Conservation (phyloP, 2,888 invertebrate genomes). For the Rutpela maculata region DNA sequence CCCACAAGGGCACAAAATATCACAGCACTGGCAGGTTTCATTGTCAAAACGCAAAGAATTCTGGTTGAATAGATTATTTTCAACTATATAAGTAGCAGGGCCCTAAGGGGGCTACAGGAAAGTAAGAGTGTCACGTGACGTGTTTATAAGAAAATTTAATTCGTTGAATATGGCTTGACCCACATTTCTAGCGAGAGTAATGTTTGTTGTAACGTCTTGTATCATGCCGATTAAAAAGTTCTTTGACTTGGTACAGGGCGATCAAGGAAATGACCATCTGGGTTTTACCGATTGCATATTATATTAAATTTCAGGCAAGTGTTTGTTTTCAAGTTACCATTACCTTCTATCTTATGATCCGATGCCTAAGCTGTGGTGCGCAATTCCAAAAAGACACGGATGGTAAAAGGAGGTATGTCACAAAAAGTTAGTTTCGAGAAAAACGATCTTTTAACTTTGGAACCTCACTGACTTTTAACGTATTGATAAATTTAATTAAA, state of each 20-base stretch:
- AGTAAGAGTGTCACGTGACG: slow-evolving; percentile 64
- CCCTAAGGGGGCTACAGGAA: slow-evolving; percentile 63
- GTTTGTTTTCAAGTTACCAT: too few relatives aligned
- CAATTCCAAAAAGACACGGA: too few relatives aligned
- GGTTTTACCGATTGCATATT: neutral
- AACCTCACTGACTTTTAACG: too few relatives aligned
- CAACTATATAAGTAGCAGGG: slow-evolving; percentile 58
- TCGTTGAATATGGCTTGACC: slow-evolving; percentile 45
- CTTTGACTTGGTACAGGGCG: slow-evolving; percentile 14
- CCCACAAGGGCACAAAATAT: slow-evolving; percentile 64
- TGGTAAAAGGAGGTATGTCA: too few relatives aligned
- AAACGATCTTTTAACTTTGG: too few relatives aligned
- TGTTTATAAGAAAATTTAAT: slow-evolving; percentile 46
- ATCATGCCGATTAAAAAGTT: neutral
- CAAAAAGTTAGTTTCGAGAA: too few relatives aligned
- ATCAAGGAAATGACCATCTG: neutral
- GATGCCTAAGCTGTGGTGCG: too few relatives aligned
- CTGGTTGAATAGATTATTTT: slow-evolving; percentile 43
- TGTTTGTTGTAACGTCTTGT: slow-evolving; percentile 11
- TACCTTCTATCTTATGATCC: too few relatives aligned
- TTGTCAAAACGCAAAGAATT: slow-evolving; percentile 44
- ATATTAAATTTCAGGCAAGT: too few relatives aligned
- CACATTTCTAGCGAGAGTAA: slow-evolving; percentile 46
- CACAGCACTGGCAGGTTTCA: slow-evolving; percentile 63
- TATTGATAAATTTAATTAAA: too few relatives aligned